Conservation (phyloP, 2,888 invertebrate genomes). For the Papilio gigon region DNA sequence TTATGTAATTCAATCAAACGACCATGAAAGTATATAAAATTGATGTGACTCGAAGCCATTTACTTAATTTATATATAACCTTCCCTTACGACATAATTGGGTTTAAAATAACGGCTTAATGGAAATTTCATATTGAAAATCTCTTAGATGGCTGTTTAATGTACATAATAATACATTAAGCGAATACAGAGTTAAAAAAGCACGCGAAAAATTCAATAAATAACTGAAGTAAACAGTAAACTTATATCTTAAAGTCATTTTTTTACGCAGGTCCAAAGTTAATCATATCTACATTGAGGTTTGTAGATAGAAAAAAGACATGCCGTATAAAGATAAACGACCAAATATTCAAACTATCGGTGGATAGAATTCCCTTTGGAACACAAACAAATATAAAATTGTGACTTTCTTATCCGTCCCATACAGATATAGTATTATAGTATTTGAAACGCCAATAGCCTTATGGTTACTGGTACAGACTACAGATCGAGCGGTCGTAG, state of each 20-base stretch:
- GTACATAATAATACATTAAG: too few species aligned
- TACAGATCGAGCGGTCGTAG: too few species aligned
- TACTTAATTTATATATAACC: slow-evolving; percentile 14
- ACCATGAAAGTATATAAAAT: slow-evolving; percentile 18
- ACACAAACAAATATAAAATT: slow-evolving; percentile 33
- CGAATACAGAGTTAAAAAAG: too few species aligned
- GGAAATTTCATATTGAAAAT: slow-evolving; percentile 1
- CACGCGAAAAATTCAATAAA: too few species aligned
- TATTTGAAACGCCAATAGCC: too few species aligned
- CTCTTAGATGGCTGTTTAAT: too few species aligned
- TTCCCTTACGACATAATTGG: slow-evolving; percentile 8
- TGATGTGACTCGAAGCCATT: slow-evolving; percentile 17
- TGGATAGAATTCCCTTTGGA: slow-evolving; percentile 64
- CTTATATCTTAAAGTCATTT: neutral
- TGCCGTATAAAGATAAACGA: slow-evolving; percentile 62
- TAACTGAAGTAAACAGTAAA: neutral
- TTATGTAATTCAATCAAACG: slow-evolving; percentile 22
- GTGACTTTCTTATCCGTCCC: neutral
- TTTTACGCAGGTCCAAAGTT: slow-evolving; percentile 7
- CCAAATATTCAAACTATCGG: slow-evolving; percentile 57
- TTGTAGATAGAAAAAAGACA: slow-evolving; percentile 47
- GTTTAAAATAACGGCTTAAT: slow-evolving; percentile 25
- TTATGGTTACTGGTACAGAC: too few species aligned
- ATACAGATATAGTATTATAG: too few species aligned
- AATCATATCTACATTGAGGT: slow-evolving; percentile 49